Evolutionary conservation across 2,888 invertebrate genomes (phyloP).

Genomic region (Chalcis sispes): DNA sequence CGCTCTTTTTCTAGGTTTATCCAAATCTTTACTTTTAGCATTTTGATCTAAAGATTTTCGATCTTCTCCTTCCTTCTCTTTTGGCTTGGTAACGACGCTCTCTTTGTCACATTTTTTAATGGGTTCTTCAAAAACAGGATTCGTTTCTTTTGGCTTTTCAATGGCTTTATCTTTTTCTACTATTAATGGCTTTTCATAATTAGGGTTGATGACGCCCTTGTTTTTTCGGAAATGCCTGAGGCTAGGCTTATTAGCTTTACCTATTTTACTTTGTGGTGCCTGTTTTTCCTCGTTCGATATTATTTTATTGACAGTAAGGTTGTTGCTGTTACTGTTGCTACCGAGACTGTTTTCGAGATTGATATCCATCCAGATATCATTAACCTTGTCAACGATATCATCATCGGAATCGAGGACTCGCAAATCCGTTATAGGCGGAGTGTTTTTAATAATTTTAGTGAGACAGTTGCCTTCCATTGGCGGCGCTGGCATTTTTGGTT

Average conservation of each 20-base stretch:
- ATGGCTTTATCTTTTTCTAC: not conserved
- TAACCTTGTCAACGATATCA: conserved; percentile 64
- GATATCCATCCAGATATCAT: conserved; percentile 67
- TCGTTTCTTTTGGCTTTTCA: conserved; percentile 20
- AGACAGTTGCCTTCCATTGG: conserved; percentile 66
- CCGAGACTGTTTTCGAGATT: conserved; percentile 57
- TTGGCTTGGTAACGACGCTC: not conserved
- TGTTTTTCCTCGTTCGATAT: conserved; percentile 48
- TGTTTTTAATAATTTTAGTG: conserved; percentile 65
- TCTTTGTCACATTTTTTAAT: not conserved
- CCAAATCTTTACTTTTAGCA: not conserved
- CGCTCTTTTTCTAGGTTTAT: conserved; percentile 54
- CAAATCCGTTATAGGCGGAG: conserved; percentile 64
- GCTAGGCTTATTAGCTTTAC: conserved; percentile 38
- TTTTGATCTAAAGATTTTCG: conserved; percentile 47
- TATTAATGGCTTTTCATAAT: conserved; percentile 14
- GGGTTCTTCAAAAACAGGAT: not conserved
- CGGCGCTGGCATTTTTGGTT: conserved; percentile 63
- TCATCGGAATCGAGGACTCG: conserved; percentile 64
- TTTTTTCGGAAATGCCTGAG: conserved; percentile 51
- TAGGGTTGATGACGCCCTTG: conserved; percentile 21
- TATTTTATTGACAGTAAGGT: conserved; percentile 7
- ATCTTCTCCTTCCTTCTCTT: conserved; percentile 33
- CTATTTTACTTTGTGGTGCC: conserved; percentile 28
- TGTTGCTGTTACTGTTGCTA: conserved; percentile 1